Evolutionary conservation across 2,888 invertebrate genomes (phyloP), one percentile per base, ranked within the genome.

Genomic region (Ferrisia virgata): DNA sequence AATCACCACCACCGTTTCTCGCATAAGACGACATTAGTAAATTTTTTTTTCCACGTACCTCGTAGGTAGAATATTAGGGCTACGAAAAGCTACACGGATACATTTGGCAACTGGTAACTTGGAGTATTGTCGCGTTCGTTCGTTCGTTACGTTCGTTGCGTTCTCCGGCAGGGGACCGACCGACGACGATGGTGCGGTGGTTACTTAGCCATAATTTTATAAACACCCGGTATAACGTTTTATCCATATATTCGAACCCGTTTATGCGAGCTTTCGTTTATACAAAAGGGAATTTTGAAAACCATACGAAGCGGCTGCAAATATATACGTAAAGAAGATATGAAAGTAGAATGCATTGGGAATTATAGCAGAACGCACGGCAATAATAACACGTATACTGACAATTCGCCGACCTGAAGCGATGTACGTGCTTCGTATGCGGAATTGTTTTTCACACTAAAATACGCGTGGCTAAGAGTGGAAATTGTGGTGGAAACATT

Each of bases 321-420:
- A 76, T 76, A 53, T 47, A 47, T 47, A 31, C 72, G 72, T 36
- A 36, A 36, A 76, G 36, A 76, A 76, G 72, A 76, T 76, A 76
- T 76, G 72, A 76, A 76, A 76, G 72, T 76, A 64, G 64, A 64
- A 76, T 76, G 31, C 72, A 36, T 76, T 36, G 72, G 72, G 72
- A 76, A 36, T 76, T 76, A 76, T 76, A 76, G 72, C 18, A 36
- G 72, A 36, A 76, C 72, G 72, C 72, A 36, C 72, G 33, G 72
- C 72, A 76, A 76, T 76, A 76, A 76, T 76, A 76, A 76, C 72
- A 76, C 72, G 72, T 76, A 76, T 76, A 76, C 72, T 76, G 72
- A 76, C 72, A 76, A 76, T 76, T 76, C 72, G 72, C 72, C 72
- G 72, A 76, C 72, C 72, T 76, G 72, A 76, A 76, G 72, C 72